Base-by-base conservation (phyloP, 30 jellyfish, hydroid and myxozoan genomes). In the Aurelia aurita complex sp. Pacific region DNA sequence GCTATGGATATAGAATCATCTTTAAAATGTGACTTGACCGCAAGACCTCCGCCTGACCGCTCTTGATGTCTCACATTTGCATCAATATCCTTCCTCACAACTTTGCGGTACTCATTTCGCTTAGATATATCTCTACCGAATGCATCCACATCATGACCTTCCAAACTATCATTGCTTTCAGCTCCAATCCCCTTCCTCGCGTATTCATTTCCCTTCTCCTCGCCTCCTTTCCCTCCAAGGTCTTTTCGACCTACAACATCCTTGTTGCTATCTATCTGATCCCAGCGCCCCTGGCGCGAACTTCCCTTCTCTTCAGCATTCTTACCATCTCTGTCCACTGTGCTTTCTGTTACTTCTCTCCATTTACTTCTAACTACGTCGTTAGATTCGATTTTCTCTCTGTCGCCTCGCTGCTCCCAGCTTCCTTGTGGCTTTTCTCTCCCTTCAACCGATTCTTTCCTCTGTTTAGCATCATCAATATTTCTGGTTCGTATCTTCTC, bases 81-180 rank as follows among this genome's bases (percentile, higher is more conserved):
- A 79, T 66, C 57, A 46, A 46, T 9, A 7, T 9, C 57, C 57
- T 46, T 46, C 15, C 8, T 46, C 8, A 9, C 14, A 4, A 6
- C 71, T 52, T 69, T 32, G n/a, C 2, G 50, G 60, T 9, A 33
- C 64, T 33, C 64, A 13, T 35, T 54, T 14, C 87, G 53, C 77
- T 77, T 84, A 17, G 93, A 73, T 32, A 84, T 84, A 66, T 84
- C 93, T 7, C 93, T 81, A 15, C 93, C 93, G 43, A 84, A 84
- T 14, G 61, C 42, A 2, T 84, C 93, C 17, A 71, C 89, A 4
- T 53, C 60, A 14, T 29, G 19, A 32, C 23, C 4, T 61, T 61
- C 70, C 70, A 46, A 46, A 46, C 1, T 7, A 46, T 5, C 13
- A 50, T 16, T 66, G 17, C 43, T 10, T 66, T 16, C 8, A 15